These are phyloP conservation scores for Bucorvus abyssinicus DNA, from an alignment of 2,797 vertebrate genomes.

Conservation along the genomic window DNA sequence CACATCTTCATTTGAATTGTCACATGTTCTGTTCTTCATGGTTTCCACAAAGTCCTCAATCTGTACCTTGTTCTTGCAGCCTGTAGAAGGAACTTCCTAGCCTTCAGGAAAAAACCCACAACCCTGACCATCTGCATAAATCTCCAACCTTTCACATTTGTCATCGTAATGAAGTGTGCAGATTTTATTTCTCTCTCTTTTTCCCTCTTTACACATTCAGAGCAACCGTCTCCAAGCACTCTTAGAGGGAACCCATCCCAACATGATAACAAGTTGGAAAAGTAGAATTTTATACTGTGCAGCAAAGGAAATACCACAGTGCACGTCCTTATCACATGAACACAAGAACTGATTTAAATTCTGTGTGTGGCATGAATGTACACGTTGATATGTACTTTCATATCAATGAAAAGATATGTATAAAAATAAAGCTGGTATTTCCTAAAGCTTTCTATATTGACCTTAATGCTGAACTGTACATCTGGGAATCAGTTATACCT, in stretches of 20 bases:
- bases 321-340: accelerated
- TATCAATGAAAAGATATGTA: not conserved
- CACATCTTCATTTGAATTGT: not conserved
- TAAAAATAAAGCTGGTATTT: not conserved
- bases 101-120: not conserved
- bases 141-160: not conserved
- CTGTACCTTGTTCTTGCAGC: not conserved
- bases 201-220: not conserved
- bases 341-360: not conserved
- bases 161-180: not conserved
- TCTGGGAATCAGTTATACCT: not conserved
- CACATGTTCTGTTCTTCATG: not conserved
- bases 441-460: not conserved
- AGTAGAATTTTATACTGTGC: not conserved
- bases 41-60: not conserved
- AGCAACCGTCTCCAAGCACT: not conserved
- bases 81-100: not conserved
- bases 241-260: not conserved
- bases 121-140: not conserved
- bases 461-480: not conserved
- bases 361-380: not conserved
- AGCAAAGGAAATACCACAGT: not conserved
- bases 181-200: not conserved
- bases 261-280: not conserved
- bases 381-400: too few species aligned